Conservation (phyloP, 1,140 invertebrate genomes). For the Gonioctena quinquepunctata region DNA sequence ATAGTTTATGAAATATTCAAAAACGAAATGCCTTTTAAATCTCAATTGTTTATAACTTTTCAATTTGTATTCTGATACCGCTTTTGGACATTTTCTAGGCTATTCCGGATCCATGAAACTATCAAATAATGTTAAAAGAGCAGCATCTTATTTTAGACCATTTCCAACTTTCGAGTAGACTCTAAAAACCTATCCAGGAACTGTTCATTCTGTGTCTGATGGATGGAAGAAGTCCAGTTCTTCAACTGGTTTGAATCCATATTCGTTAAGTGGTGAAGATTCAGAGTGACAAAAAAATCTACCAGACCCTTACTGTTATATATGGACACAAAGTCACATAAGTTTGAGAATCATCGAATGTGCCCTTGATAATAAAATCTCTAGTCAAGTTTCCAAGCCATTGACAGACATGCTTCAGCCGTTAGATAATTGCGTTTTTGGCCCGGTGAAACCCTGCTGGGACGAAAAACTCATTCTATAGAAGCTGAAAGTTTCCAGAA, state of each 20-base stretch:
- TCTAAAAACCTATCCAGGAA: conserved; percentile 44
- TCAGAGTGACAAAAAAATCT: conserved; percentile 9
- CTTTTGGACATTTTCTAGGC: too few relatives aligned
- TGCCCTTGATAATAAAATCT: conserved; percentile 17
- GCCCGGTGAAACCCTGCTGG: conserved; percentile 45
- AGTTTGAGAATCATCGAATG: conserved; percentile 31
- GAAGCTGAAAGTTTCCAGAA: conserved; percentile 19
- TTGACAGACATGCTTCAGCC: conserved; percentile 27
- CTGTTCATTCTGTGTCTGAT: conserved; percentile 45
- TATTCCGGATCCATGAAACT: too few relatives aligned
- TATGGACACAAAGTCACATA: conserved; percentile 28
- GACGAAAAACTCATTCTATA: conserved; percentile 33
- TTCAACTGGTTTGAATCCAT: conserved; percentile 36
- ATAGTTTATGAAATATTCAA: too few relatives aligned
- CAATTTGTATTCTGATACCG: too few relatives aligned
- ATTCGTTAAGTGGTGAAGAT: conserved; percentile 22
- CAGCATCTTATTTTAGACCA: too few relatives aligned
- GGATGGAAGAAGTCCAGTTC: conserved; percentile 47
- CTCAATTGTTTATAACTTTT: too few relatives aligned
- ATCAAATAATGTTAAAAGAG: too few relatives aligned
- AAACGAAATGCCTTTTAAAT: too few relatives aligned
- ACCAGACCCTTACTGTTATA: conserved; percentile 21
- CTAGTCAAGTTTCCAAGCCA: conserved; percentile 32
- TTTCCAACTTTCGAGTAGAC: too few relatives aligned
- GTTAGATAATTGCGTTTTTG: conserved; percentile 31